phyloP scores from a whole-genome alignment of 2,113 vertebrate genomes.

The Campylomormyrus tamandua region DNA sequence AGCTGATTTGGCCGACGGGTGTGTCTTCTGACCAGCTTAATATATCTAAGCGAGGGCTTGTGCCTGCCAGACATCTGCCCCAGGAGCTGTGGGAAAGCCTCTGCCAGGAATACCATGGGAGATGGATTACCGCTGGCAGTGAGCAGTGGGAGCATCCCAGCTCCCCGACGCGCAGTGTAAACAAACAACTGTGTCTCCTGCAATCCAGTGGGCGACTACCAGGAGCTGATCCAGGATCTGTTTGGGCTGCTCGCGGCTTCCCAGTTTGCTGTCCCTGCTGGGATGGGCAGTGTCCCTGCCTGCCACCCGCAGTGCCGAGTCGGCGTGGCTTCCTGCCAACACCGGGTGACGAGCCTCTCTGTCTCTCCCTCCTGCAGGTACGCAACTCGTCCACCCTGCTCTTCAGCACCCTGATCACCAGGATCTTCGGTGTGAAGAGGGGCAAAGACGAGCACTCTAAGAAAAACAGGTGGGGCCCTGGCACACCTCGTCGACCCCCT shows the following conservation, averaged over 20 bases:
- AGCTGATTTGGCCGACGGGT: not conserved
- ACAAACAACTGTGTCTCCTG: not conserved
- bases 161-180: not conserved
- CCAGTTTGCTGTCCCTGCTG: not conserved
- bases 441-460: conserved; percentile 88
- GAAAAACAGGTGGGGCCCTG: conserved; percentile 78
- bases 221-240: not conserved
- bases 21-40: not conserved
- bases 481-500: not conserved
- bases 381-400: conserved; percentile 94
- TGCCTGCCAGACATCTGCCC: conserved; percentile 10
- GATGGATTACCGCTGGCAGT: conserved; percentile 1
- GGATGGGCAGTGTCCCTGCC: not conserved
- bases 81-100: not conserved
- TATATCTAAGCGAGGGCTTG: not conserved
- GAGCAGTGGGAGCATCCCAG: conserved; percentile 1
- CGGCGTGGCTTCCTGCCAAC: not conserved
- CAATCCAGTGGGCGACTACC: not conserved
- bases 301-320: not conserved
- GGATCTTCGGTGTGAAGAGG: conserved; percentile 95
- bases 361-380: conserved; percentile 60
- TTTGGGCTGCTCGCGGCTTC: not conserved
- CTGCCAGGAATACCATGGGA: conserved; percentile 10
- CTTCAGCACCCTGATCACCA: conserved; percentile 91
- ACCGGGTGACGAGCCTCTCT: not conserved